Conservation (phyloP, 2,113 vertebrate genomes). For the mouse (Mus musculus) region GRCm39 chrX:151108501-151109000, state of each 20-base stretch:
- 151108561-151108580: conserved; percentile 22
- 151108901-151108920: conserved; percentile 32
- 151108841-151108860: conserved; percentile 7
- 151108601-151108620: conserved; percentile 35
- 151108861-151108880: conserved; percentile 42
- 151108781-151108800: neutral
- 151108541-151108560: conserved; percentile 53
- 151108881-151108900: conserved; percentile 53
- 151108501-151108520: conserved; percentile 52
- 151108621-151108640: conserved; percentile 17
- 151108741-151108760: neutral
- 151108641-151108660: conserved; percentile 48
- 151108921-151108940: conserved; percentile 22
- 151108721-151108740: neutral
- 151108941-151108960: conserved; percentile 29
- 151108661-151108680: conserved; percentile 26
- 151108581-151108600: neutral
- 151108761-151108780: neutral
- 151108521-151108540: neutral
- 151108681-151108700: conserved; percentile 37
- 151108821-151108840: neutral
- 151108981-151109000: conserved; percentile 49
- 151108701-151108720: neutral
- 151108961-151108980: conserved; percentile 38
- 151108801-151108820: neutral